Evolutionary conservation across 2,113 vertebrate species (phyloP), one percentile per base, ranked within the genome.

Genomic region (Glaucomys volans): DNA sequence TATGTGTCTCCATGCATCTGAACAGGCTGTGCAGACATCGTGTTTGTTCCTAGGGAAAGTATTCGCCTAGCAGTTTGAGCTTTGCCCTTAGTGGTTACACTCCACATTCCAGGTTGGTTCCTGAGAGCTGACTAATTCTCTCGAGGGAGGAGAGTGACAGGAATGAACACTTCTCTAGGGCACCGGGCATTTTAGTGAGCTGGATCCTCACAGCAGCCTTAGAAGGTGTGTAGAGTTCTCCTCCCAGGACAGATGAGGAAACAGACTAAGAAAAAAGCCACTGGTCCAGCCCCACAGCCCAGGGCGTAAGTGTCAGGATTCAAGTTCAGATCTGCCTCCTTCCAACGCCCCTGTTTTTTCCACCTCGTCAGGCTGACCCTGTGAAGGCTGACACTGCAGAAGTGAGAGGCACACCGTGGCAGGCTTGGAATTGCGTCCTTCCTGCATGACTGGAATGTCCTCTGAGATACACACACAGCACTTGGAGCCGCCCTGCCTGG

Each of bases 361-460:
- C 57, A 22, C 30, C n/a, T 64, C 69, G 44, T 75, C 40, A 32
- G 16, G 0, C 35, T 1, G 2, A n/a, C 91, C 69, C 44, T 4
- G 32, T 24, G 17, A 50, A 71, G 91, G 97, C 97, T 95, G 90
- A 95, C 8, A 0, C 80, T 52, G 92, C 81, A 44, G 91, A 83
- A 96, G 88, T 32, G 1, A 69, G 74, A 90, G 88, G 83, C 32
- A 35, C 40, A 11, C 84, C n/a, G 83, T 18, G 77, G 66, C 76
- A 32, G 92, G 69, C 30, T 88, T 76, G 18, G 87, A 77, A 82
- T 28, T 18, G 0, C 4, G 52, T 67, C 54, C 37, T 95, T 94
- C 95, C 66, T 77, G 93, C 37, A 64, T 9, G 90, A 94, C 91
- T 16, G 81, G 82, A 86, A 86, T 13, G 82, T 64, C 72, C 54